phyloP scores from a whole-genome alignment of 2,797 vertebrate genomes.

The Cygnus olor region DNA sequence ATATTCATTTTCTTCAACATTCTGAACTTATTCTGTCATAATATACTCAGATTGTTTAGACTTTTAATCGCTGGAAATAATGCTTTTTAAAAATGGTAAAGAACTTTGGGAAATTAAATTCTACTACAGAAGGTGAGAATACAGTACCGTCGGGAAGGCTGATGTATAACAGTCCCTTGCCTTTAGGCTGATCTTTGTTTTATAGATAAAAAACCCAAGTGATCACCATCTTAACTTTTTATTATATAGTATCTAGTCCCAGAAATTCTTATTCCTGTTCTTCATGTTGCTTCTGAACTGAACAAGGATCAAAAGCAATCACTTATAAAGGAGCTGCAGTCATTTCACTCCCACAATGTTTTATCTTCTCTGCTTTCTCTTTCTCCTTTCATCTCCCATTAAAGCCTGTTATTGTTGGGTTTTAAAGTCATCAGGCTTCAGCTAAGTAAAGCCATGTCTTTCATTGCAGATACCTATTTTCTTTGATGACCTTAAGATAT shows the following conservation, averaged over 20 bases:
- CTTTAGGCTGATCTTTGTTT: constrained; percentile 1
- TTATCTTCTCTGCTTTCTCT: constrained; percentile 2
- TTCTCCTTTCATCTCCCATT: constrained; percentile 13
- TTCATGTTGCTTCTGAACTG: not conserved
- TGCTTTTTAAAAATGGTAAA: not conserved
- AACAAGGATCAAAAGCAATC: constrained; percentile 15
- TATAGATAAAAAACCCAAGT: not conserved
- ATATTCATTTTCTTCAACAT: not conserved
- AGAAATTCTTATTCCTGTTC: not conserved
- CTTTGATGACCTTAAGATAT: not conserved
- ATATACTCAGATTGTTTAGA: not conserved
- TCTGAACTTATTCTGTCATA: not conserved
- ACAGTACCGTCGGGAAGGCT: not conserved
- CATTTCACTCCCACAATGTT: not conserved
- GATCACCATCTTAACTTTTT: not conserved
- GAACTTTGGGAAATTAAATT: not conserved
- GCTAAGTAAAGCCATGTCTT: not conserved
- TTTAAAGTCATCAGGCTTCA: not conserved
- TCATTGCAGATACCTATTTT: not conserved
- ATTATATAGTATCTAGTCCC: not conserved
- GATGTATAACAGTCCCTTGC: not conserved
- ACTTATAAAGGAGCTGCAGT: not conserved
- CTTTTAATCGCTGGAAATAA: not conserved
- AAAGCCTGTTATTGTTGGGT: not conserved
- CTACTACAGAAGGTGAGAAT: not conserved